phyloP scores from a whole-genome alignment of 92 coral and sea anemone genomes.

The Porites divaricata region DNA sequence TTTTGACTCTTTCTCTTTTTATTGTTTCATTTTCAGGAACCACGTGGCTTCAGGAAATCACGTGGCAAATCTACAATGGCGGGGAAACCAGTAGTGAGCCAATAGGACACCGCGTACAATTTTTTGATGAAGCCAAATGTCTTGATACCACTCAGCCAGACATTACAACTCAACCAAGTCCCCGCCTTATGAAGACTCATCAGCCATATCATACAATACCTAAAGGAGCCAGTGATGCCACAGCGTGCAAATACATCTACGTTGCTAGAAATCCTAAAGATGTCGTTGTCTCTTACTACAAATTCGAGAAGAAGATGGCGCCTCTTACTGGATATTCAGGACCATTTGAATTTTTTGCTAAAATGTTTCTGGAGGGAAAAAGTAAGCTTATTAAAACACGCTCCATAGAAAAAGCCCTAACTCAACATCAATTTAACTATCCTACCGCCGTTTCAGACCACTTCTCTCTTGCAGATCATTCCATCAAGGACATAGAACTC shows the following conservation, averaged over 20 bases:
- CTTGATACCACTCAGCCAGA: slow-evolving; percentile 20
- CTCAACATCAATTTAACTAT: too few species aligned
- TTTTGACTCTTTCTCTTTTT: too few species aligned
- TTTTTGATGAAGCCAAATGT: slow-evolving; percentile 26
- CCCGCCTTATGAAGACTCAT: slow-evolving; percentile 61
- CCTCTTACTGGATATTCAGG: slow-evolving; percentile 33
- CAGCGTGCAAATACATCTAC: slow-evolving; percentile 38
- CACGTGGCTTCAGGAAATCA: slow-evolving; percentile 42
- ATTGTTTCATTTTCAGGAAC: neutral
- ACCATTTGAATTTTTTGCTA: slow-evolving; percentile 52
- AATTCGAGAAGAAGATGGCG: slow-evolving; percentile 34
- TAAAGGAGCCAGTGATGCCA: slow-evolving; percentile 16
- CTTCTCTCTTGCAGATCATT: too few species aligned
- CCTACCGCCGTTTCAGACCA: too few species aligned
- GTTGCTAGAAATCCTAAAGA: slow-evolving; percentile 60
- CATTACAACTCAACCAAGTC: slow-evolving; percentile 22
- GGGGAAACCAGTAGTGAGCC: slow-evolving; percentile 7
- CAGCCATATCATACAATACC: slow-evolving; percentile 39
- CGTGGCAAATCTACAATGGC: slow-evolving; percentile 33
- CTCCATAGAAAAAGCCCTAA: too few species aligned
- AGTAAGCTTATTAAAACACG: slow-evolving; percentile 23
- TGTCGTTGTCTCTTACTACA: slow-evolving; percentile 48
- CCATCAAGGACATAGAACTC: too few species aligned
- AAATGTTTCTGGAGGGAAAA: slow-evolving; percentile 53
- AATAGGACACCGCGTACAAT: slow-evolving; percentile 23